phyloP scores from a whole-genome alignment of 2,888 invertebrate species.

The Chymomyza fuscimana region DNA sequence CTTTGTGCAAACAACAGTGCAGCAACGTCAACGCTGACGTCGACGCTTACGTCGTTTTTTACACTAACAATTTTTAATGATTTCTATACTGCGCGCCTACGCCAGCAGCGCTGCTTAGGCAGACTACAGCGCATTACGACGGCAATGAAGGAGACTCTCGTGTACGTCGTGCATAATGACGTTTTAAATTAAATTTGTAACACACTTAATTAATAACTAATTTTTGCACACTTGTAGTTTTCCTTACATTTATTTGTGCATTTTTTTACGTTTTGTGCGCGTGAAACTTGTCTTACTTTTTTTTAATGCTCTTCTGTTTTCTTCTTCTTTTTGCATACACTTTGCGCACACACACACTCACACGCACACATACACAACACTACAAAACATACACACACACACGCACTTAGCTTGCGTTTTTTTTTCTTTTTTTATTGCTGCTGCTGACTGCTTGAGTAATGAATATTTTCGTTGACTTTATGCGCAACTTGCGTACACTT shows the following conservation, averaged over 20 bases:
- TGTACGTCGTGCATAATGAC: conserved; percentile 32
- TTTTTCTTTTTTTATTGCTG: conserved; percentile 59
- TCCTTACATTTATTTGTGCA: conserved; percentile 51
- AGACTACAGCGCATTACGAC: conserved; percentile 39
- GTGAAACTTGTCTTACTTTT: conserved; percentile 58
- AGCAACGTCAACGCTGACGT: conserved; percentile 39
- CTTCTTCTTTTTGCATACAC: conserved; percentile 72
- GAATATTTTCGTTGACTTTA: conserved; percentile 56
- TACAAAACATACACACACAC: conserved; percentile 30
- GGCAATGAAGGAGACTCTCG: conserved; percentile 11
- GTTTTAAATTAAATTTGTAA: conserved; percentile 69
- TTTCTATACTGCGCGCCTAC: conserved; percentile 59
- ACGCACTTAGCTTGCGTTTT: conserved; percentile 65
- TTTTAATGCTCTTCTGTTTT: conserved; percentile 66
- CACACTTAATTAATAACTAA: conserved; percentile 72
- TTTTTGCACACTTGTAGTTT: conserved; percentile 70
- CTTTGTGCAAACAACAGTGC: conserved; percentile 53
- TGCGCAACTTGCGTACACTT: conserved; percentile 43
- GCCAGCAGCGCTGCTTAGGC: conserved; percentile 2
- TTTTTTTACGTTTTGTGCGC: conserved; percentile 44
- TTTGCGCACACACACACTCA: conserved; percentile 68
- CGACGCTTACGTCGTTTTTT: conserved; percentile 14
- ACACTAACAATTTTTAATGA: conserved; percentile 61
- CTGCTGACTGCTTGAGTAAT: conserved; percentile 37
- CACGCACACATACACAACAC: conserved; percentile 27